phyloP scores from a whole-genome alignment of 2,888 invertebrate genomes.

The Eumerus sabulonum region DNA sequence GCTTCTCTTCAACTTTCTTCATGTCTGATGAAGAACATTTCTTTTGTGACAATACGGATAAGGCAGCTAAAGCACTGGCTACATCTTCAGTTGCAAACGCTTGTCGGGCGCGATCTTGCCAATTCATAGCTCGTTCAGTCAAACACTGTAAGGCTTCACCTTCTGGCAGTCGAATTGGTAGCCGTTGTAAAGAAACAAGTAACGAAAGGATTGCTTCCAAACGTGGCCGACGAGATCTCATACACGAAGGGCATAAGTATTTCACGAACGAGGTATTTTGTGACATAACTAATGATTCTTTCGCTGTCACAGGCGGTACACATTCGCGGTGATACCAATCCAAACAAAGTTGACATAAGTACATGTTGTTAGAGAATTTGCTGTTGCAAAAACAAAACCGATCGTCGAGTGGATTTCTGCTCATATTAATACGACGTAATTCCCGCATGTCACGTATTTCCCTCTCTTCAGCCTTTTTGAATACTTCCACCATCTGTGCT shows the following conservation, averaged over 20 bases:
- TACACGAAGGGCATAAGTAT: constrained; percentile 93
- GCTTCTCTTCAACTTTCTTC: neutral
- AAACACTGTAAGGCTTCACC: constrained; percentile 95
- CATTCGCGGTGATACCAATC: constrained; percentile 92
- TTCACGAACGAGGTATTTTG: constrained; percentile 77
- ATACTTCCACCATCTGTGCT: constrained; percentile 88
- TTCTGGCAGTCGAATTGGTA: constrained; percentile 90
- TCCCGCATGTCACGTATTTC: constrained; percentile 89
- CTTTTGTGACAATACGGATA: constrained; percentile 12
- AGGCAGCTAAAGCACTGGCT: constrained; percentile 82
- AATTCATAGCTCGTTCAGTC: constrained; percentile 96
- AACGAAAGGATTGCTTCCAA: constrained; percentile 89
- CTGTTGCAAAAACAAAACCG: constrained; percentile 90
- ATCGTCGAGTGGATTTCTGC: constrained; percentile 79
- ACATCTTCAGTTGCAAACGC: constrained; percentile 84
- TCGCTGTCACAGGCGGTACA: constrained; percentile 73
- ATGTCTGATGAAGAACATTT: neutral
- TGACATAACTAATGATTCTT: constrained; percentile 20
- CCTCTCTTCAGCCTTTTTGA: constrained; percentile 88
- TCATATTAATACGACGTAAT: constrained; percentile 81
- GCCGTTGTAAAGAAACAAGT: constrained; percentile 87
- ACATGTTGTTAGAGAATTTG: constrained; percentile 86
- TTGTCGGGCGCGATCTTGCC: constrained; percentile 93
- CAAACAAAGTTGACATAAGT: constrained; percentile 95
- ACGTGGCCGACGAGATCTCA: constrained; percentile 91